Conservation (phyloP, 2,888 invertebrate species). For the Sepiola atlantica region DNA sequence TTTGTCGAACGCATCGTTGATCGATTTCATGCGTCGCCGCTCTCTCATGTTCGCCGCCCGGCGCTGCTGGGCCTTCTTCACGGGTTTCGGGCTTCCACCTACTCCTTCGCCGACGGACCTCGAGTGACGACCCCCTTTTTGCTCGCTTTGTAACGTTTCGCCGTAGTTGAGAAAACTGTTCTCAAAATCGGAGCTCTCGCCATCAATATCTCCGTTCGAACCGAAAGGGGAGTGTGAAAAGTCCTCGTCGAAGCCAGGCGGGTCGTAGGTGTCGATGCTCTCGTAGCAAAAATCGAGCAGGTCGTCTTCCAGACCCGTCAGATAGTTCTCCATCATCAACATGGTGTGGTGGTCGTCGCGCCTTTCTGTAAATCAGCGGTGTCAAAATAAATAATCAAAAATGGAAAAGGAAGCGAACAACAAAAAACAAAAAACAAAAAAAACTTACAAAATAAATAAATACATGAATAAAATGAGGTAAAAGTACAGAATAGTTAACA, state of each 20-base stretch:
- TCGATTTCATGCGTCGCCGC: constrained; percentile 94
- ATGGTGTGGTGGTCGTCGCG: background rate
- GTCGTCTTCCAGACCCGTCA: constrained; percentile 64
- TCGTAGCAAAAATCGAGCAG: constrained; percentile 66
- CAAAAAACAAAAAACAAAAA: too few species aligned
- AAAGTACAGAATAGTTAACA: too few species aligned
- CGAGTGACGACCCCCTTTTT: background rate
- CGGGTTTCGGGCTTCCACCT: constrained; percentile 51
- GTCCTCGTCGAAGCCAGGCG: constrained; percentile 22
- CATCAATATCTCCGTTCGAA: constrained; percentile 62
- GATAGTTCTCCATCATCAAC: constrained; percentile 60
- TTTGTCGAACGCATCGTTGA: constrained; percentile 97
- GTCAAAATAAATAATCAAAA: too few species aligned
- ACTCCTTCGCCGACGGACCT: background rate
- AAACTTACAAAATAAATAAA: too few species aligned
- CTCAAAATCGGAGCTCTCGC: constrained; percentile 53
- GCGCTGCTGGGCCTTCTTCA: constrained; percentile 87
- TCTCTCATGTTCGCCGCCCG: constrained; percentile 95
- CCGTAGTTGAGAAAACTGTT: background rate
- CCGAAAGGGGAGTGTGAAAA: constrained; percentile 55
- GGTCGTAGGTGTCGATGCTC: constrained; percentile 59
- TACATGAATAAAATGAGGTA: too few species aligned
- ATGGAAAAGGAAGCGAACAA: too few species aligned
- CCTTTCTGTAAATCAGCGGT: background rate
- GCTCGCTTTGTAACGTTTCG: background rate